Base-by-base conservation (phyloP, 2,888 invertebrate species). In the Sarcophaga caerulescens region DNA sequence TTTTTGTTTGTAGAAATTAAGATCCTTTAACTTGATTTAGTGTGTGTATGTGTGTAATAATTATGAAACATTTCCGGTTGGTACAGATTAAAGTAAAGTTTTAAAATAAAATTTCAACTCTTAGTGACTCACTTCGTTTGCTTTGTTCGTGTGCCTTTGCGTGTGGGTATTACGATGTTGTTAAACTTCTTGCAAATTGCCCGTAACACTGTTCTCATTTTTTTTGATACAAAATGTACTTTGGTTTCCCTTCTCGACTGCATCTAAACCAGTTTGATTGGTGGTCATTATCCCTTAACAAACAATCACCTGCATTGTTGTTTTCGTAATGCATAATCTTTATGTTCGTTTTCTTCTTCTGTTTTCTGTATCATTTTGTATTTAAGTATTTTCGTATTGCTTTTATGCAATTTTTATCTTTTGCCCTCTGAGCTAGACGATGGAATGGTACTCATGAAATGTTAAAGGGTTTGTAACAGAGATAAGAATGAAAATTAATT, bases 201-300 rank as follows among this genome's bases (percentile, higher is more conserved):
- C 69, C 47, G 62, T 63, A n/a, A 52, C 52, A 52, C 12, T 52
- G 4, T 52, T 52, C 12, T 5, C n/a, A 60, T 81, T 76, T 45
- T 8, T 35, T 35, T 35, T 35, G 8, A 6, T 35, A 35, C 8
- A 35, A 35, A 35, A 6, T 35, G 35, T 35, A 35, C 35, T 47
- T 19, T 52, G 25, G 44, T 8, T 11, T 23, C 4, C 14, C 5
- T 17, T 52, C 21, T 6, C 3, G 65, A 71, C 60, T 60, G 21
- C 60, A 71, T 17, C 17, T 23, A 86, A 86, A 86, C 86, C 84
- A 84, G 86, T 86, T 85, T 86, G 62, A 62, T 74, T 69, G 59
- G 65, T 84, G 84, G 84, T 78, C 77, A 81, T 86, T 84, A 78
- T 84, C 81, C 84, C 86, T 86, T 86, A 68, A 66, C 80, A 77